phyloP scores from a whole-genome alignment of 2,888 invertebrate species.

The Meta bourneti region DNA sequence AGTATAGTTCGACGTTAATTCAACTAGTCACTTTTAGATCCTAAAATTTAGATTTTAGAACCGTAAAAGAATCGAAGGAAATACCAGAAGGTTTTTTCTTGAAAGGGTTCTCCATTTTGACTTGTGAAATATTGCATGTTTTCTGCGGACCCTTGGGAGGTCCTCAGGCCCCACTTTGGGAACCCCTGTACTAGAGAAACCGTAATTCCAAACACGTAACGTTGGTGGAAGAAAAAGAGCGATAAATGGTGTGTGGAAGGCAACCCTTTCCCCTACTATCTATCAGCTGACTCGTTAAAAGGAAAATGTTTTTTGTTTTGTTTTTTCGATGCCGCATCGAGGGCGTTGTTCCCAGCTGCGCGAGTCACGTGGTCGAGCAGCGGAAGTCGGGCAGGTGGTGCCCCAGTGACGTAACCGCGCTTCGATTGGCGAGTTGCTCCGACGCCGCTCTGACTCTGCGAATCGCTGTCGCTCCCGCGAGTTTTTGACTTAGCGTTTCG shows the following conservation, averaged over 20 bases:
- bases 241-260: not conserved
- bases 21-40: no score
- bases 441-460: not conserved
- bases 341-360: conserved; percentile 73
- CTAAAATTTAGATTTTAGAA: no score
- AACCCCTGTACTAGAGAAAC: no score
- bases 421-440: not conserved
- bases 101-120: no score
- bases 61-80: no score
- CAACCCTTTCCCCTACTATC: conserved; percentile 15
- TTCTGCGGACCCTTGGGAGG: no score
- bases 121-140: no score
- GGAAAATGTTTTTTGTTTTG: conserved; percentile 39
- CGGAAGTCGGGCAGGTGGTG: conserved; percentile 74
- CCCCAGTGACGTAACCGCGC: conserved; percentile 43
- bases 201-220: no score
- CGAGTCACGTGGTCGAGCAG: conserved; percentile 58
- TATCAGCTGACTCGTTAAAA: conserved; percentile 66
- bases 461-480: conserved; percentile 6
- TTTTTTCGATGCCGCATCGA: conserved; percentile 19
- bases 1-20: no score
- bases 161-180: no score
- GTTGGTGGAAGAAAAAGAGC: conserved; percentile 1
- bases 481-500: not conserved
- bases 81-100: no score